phyloP scores from a whole-genome alignment of 2,113 vertebrate species.

The Pipa parva region DNA sequence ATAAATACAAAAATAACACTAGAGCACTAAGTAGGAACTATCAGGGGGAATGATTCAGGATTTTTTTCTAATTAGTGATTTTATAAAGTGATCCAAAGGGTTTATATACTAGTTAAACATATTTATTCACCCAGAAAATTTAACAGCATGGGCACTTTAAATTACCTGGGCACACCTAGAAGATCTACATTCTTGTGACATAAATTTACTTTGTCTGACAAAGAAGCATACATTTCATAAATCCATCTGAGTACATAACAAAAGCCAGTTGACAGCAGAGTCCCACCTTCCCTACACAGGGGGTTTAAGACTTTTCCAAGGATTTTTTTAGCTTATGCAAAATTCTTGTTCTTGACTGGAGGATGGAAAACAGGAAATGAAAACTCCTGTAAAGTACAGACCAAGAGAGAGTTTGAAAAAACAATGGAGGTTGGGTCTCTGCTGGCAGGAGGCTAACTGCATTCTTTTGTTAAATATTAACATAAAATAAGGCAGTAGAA shows the following conservation, averaged over 20 bases:
- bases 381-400: slow-evolving; percentile 62
- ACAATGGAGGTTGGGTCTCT: slow-evolving; percentile 61
- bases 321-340: slow-evolving; percentile 66
- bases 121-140: slow-evolving; percentile 85
- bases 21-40: too few relatives aligned
- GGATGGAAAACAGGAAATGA: slow-evolving; percentile 63
- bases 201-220: slow-evolving; percentile 77
- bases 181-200: slow-evolving; percentile 85
- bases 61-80: slow-evolving; percentile 57
- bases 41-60: slow-evolving; percentile 60
- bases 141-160: slow-evolving; percentile 84
- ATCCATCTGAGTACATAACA: slow-evolving; percentile 81
- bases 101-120: slow-evolving; percentile 81
- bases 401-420: slow-evolving; percentile 57
- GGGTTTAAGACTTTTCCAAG: slow-evolving; percentile 57
- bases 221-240: slow-evolving; percentile 81
- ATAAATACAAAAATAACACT: too few relatives aligned
- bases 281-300: slow-evolving; percentile 74
- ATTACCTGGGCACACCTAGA: slow-evolving; percentile 90
- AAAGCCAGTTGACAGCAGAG: slow-evolving; percentile 66
- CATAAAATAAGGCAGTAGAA: slow-evolving; percentile 70
- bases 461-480: slow-evolving; percentile 72
- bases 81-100: slow-evolving; percentile 67
- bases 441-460: slow-evolving; percentile 68
- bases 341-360: slow-evolving; percentile 58